phyloP scores from a whole-genome alignment of 2,888 invertebrate species.

The Tipula lateralis region DNA sequence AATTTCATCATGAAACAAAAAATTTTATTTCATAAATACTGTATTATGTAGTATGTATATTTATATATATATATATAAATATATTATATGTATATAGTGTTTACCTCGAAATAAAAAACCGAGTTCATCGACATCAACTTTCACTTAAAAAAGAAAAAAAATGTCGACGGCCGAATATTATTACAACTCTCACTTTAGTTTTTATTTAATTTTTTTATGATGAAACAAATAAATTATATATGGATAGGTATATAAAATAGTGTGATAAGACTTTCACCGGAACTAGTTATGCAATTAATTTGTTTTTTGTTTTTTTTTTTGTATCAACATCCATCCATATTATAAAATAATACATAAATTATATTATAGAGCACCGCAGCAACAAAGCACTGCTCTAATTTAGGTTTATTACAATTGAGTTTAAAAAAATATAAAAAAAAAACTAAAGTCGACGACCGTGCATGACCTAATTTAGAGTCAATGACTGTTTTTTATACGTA shows the following conservation, averaged over 20 bases:
- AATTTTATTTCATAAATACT: not conserved
- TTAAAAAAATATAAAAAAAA: not conserved
- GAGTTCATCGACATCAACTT: constrained; percentile 13
- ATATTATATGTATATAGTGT: not conserved
- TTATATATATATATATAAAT: no score
- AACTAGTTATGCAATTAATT: not conserved
- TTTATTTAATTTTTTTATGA: not conserved
- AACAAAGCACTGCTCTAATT: constrained; percentile 6
- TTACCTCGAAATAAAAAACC: not conserved
- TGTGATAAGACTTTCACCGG: constrained; percentile 19
- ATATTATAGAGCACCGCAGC: not conserved
- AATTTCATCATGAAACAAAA: not conserved
- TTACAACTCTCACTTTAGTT: constrained; percentile 9
- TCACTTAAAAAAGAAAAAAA: not conserved
- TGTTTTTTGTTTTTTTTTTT: no score
- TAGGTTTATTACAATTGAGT: constrained; percentile 3
- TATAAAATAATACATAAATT: not conserved
- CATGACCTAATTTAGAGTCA: constrained; percentile 66
- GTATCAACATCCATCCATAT: not conserved
- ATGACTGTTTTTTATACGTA: constrained; percentile 50
- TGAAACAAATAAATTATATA: not conserved
- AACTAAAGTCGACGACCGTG: constrained; percentile 52
- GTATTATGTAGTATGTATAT: not conserved
- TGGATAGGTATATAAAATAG: not conserved
- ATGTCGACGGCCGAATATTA: constrained; percentile 7